These are phyloP conservation scores for Chelonia mydas DNA, from an alignment of 2,797 vertebrate genomes.

Conservation along the genomic window DNA sequence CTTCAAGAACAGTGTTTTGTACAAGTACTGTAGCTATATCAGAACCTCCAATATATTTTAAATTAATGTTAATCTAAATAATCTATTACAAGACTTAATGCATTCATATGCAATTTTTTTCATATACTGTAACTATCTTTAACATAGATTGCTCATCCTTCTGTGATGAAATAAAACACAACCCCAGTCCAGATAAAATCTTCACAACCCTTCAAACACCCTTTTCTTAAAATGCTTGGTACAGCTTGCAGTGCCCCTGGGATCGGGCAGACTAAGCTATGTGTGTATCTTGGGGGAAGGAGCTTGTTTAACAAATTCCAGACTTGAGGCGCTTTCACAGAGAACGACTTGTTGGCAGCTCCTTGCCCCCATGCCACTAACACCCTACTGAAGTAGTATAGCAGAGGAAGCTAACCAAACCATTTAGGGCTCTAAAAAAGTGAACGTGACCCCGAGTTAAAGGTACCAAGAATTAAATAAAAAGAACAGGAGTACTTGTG, in stretches of 20 bases:
- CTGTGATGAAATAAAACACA: neutral
- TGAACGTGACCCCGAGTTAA: neutral
- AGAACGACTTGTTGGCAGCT: neutral
- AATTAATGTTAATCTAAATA: neutral
- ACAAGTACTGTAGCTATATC: neutral
- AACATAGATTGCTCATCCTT: neutral
- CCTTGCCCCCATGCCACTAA: neutral
- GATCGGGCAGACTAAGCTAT: neutral
- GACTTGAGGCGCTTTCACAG: neutral
- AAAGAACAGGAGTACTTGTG: too few relatives aligned
- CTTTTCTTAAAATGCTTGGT: neutral
- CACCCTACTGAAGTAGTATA: neutral
- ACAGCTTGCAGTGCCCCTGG: neutral
- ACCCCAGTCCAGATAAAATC: neutral
- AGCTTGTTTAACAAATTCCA: neutral
- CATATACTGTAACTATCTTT: neutral
- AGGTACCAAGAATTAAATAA: neutral
- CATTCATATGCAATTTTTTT: neutral
- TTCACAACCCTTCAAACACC: neutral
- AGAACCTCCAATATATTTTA: neutral
- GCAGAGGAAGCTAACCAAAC: fast-evolving
- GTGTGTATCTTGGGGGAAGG: neutral
- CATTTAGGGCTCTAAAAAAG: neutral
- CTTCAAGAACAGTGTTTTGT: neutral
- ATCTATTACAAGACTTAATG: neutral